Conservation (phyloP, 2,888 invertebrate genomes). For the Pammene aurita region DNA sequence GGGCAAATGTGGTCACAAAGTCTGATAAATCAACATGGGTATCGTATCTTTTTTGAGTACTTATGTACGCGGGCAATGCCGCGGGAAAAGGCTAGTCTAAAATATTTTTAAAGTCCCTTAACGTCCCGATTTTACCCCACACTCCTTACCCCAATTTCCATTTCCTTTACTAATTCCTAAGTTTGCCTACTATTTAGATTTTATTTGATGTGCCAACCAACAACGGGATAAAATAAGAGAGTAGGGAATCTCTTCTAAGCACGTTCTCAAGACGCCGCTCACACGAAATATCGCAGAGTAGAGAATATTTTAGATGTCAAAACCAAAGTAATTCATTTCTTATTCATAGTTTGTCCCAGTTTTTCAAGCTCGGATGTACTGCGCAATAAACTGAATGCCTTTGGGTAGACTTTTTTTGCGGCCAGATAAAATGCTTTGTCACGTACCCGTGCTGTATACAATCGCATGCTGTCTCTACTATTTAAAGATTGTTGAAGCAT, state of each 20-base stretch:
- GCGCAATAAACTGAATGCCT: slow-evolving; percentile 45
- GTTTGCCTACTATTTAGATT: too few relatives aligned
- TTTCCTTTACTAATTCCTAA: too few relatives aligned
- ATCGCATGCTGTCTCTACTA: neutral
- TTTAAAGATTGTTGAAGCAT: neutral
- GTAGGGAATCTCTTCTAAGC: neutral
- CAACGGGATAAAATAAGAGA: neutral
- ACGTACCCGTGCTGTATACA: slow-evolving; percentile 5
- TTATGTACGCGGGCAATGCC: too few relatives aligned
- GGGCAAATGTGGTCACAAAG: too few relatives aligned
- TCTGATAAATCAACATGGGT: too few relatives aligned
- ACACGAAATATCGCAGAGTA: slow-evolving; percentile 45
- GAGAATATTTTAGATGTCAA: slow-evolving; percentile 50
- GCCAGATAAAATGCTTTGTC: slow-evolving; percentile 30
- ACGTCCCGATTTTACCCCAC: too few relatives aligned
- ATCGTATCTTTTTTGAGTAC: too few relatives aligned
- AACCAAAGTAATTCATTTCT: slow-evolving; percentile 57
- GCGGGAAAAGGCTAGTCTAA: too few relatives aligned
- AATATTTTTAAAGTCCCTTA: too few relatives aligned
- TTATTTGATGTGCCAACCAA: too few relatives aligned
- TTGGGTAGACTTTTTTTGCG: slow-evolving; percentile 40
- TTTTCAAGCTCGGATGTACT: slow-evolving; percentile 49
- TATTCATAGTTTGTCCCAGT: slow-evolving; percentile 58
- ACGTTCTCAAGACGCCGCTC: slow-evolving; percentile 15
- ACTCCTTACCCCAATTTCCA: too few relatives aligned